phyloP scores from a whole-genome alignment of 2,797 vertebrate genomes.

The Lithobates sylvaticus region DNA sequence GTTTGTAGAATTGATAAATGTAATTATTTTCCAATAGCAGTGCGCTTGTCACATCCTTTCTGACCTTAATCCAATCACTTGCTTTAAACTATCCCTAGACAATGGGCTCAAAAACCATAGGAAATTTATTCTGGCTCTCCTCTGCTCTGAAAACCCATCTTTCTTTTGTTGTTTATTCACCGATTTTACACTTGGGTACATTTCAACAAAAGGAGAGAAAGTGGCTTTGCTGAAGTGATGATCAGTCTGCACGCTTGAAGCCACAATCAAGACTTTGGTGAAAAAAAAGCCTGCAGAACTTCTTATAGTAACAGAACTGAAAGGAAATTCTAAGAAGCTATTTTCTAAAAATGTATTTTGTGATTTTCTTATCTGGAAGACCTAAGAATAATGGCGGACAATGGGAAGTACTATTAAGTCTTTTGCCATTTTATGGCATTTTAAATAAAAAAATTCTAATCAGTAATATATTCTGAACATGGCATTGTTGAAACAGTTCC shows the following conservation, averaged over 20 bases:
- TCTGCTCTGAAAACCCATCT: conserved; percentile 10
- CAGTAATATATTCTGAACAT: background rate
- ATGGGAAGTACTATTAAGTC: conserved; percentile 35
- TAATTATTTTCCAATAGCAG: conserved; percentile 44
- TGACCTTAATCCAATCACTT: conserved; percentile 47
- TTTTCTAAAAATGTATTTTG: conserved; percentile 30
- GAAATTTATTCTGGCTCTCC: conserved; percentile 48
- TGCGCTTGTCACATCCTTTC: conserved; percentile 33
- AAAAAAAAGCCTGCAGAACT: conserved; percentile 26
- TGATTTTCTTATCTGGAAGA: conserved; percentile 29
- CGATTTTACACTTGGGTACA: conserved; percentile 58
- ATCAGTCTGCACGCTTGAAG: conserved; percentile 37
- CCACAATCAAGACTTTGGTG: conserved; percentile 35
- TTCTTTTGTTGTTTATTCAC: conserved; percentile 56
- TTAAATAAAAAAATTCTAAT: conserved; percentile 6
- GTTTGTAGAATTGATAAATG: conserved; percentile 49
- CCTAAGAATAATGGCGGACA: conserved; percentile 28
- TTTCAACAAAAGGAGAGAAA: conserved; percentile 57
- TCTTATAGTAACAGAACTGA: conserved; percentile 22
- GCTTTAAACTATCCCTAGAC: conserved; percentile 51
- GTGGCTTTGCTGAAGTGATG: conserved; percentile 25
- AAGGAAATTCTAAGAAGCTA: conserved; percentile 46
- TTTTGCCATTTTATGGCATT: background rate
- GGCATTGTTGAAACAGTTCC: background rate
- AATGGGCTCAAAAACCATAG: conserved; percentile 34